These are phyloP conservation scores for Propithecus perrieri DNA, from an alignment of 2,797 vertebrate species.

Conservation along the genomic window DNA sequence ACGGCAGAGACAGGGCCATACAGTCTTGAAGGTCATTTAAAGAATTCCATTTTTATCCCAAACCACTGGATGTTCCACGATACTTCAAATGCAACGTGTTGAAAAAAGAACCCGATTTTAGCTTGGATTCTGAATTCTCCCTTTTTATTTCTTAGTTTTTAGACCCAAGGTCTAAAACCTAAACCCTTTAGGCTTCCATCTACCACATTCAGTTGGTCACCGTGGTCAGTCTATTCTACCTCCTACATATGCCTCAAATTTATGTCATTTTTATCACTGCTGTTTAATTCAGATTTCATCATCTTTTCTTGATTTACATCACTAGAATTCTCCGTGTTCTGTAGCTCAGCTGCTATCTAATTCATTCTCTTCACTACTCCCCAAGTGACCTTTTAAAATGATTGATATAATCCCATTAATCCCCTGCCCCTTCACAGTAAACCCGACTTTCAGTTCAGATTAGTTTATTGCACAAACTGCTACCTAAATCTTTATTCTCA, in stretches of 20 bases:
- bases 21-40: background rate
- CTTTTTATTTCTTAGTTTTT: background rate
- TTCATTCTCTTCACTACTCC: background rate
- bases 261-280: background rate
- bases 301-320: background rate
- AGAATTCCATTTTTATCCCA: background rate
- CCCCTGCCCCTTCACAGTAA: background rate
- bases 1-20: background rate
- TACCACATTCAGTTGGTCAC: background rate
- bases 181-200: background rate
- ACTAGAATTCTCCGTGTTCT: background rate
- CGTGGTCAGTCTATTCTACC: background rate
- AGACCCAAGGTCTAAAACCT: background rate
- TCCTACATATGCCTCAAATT: background rate
- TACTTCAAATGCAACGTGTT: background rate
- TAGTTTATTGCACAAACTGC: background rate
- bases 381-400: background rate
- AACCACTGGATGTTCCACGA: background rate
- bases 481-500: background rate
- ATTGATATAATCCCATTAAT: background rate
- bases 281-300: background rate
- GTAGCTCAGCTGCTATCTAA: background rate
- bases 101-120: background rate
- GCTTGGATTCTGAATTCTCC: background rate
- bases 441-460: background rate